These are phyloP conservation scores for Diploscapter pachys DNA, from an alignment of 1,140 invertebrate genomes.

Conservation along the genomic window DNA sequence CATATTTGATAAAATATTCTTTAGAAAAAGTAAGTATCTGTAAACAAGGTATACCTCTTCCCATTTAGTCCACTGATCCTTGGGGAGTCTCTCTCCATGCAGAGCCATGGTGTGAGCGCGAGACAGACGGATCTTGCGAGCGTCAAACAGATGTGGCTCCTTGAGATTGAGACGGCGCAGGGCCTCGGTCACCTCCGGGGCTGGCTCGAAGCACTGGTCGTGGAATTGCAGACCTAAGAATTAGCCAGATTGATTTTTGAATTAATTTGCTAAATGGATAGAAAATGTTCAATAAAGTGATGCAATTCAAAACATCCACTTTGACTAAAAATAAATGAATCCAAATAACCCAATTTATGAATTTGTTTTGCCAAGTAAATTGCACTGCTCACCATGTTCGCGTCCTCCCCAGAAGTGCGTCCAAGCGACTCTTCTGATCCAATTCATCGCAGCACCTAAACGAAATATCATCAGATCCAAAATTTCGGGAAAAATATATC, in stretches of 20 bases:
- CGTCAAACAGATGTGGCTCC: conserved; percentile 32
- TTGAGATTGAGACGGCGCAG: conserved; percentile 53
- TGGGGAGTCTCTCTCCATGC: conserved; percentile 54
- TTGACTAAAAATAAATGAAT: background rate
- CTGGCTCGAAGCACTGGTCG: conserved; percentile 54
- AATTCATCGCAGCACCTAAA: background rate
- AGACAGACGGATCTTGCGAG: conserved; percentile 40
- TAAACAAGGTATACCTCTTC: conserved; percentile 23
- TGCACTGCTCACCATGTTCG: conserved; percentile 31
- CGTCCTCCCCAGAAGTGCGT: conserved; percentile 47
- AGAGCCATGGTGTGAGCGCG: conserved; percentile 49
- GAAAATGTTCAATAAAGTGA: background rate
- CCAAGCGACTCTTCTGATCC: conserved; percentile 40
- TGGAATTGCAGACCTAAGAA: conserved; percentile 49
- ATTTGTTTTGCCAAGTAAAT: background rate
- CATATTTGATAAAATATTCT: no score
- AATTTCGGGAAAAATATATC: no score
- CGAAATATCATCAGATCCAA: no score
- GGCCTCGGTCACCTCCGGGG: conserved; percentile 56
- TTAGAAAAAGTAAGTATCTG: no score
- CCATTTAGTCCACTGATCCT: conserved; percentile 28
- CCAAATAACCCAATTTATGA: background rate
- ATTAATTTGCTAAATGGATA: background rate
- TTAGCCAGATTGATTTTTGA: background rate
- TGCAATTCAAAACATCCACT: background rate